Conservation (phyloP, 37 sponge, comb jelly and placozoan species). For the Crambe crambe region DNA sequence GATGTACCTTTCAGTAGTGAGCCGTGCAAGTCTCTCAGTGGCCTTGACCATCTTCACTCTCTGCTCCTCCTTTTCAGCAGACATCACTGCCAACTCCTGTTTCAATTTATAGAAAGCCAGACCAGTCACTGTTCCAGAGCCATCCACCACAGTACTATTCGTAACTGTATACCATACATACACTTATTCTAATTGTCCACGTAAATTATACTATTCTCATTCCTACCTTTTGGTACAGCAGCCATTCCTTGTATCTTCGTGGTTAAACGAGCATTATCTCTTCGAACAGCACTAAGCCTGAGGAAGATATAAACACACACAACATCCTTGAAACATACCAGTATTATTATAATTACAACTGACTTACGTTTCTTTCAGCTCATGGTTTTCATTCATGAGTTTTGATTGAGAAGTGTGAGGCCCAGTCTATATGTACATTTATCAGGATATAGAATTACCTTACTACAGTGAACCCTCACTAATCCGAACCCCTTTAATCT, state of each 20-base stretch:
- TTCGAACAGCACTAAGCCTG: constrained; percentile 16
- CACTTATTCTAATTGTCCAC: too few species aligned
- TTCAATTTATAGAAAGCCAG: constrained; percentile 15
- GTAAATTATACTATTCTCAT: too few species aligned
- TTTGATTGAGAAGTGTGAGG: neutral
- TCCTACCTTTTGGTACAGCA: constrained; percentile 12
- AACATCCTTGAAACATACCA: too few species aligned
- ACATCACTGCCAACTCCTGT: neutral
- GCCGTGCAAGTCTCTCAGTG: too few species aligned
- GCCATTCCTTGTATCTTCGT: constrained; percentile 21
- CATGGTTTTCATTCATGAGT: neutral
- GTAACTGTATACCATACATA: neutral
- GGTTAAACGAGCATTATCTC: neutral
- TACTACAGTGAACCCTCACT: neutral
- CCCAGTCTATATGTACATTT: neutral
- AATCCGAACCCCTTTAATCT: neutral
- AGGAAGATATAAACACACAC: neutral
- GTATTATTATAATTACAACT: neutral
- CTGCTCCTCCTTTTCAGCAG: neutral
- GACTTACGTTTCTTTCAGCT: constrained; percentile 5
- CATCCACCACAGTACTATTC: constrained; percentile 9
- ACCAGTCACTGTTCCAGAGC: constrained; percentile 26
- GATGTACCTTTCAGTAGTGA: too few species aligned
- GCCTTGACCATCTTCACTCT: too few species aligned
- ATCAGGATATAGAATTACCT: neutral